These are phyloP conservation scores for Chelonoidis abingdonii DNA, from an alignment of 2,113 vertebrate genomes.

Conservation along the genomic window DNA sequence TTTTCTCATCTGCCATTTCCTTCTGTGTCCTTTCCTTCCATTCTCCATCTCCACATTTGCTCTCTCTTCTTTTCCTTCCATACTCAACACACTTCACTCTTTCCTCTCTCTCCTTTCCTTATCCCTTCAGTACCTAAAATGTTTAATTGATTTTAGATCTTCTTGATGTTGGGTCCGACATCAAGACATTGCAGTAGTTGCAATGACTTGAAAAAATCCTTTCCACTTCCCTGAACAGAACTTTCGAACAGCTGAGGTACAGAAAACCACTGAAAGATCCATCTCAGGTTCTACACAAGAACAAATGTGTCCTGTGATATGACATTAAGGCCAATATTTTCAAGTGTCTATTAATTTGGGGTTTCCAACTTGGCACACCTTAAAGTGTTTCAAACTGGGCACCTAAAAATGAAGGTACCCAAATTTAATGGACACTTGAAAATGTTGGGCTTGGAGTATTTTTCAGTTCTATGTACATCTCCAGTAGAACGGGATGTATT, in stretches of 20 bases:
- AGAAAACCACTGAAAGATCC: not conserved
- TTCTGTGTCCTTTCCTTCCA: not conserved
- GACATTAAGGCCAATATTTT: not conserved
- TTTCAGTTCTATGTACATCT: not conserved
- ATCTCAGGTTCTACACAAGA: not conserved
- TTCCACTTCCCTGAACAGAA: not conserved
- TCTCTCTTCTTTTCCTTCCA: fast-evolving
- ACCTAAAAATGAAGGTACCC: not conserved
- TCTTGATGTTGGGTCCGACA: not conserved
- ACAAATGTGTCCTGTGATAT: fast-evolving
- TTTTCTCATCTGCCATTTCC: not conserved
- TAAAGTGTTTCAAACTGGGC: not conserved
- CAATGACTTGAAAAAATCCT: not conserved
- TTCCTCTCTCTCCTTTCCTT: not conserved
- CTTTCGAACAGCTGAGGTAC: not conserved
- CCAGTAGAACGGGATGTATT: not conserved
- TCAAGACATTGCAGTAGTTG: not conserved
- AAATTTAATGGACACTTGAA: not conserved
- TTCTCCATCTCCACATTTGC: not conserved
- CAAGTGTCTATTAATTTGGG: not conserved
- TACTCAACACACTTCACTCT: not conserved
- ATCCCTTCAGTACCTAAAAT: not conserved
- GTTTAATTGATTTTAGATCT: not conserved
- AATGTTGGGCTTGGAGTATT: not conserved
- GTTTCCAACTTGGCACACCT: not conserved